Evolutionary conservation across 2,888 invertebrate genomes (phyloP).

Genomic region (Pimpla rufipes): DNA sequence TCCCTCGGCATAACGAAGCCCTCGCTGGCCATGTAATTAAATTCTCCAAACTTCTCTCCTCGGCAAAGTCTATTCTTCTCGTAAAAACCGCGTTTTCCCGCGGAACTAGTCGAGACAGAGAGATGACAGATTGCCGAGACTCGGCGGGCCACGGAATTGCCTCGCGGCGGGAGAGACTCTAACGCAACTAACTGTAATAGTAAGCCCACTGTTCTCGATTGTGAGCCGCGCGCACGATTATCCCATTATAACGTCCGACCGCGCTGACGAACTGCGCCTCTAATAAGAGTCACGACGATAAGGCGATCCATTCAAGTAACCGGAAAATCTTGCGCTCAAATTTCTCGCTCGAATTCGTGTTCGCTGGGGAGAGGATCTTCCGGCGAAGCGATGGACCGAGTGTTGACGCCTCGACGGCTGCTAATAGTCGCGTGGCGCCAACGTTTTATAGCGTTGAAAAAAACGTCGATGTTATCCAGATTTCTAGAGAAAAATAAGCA

Average conservation of each 20-base stretch:
- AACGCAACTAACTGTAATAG: conserved; percentile 51
- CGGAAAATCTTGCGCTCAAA: conserved; percentile 39
- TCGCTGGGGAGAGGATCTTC: background rate
- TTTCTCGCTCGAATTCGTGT: conserved; percentile 16
- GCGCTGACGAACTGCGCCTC: conserved; percentile 31
- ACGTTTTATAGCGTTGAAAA: background rate
- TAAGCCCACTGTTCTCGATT: conserved; percentile 57
- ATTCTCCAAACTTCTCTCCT: conserved; percentile 56
- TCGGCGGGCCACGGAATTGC: conserved; percentile 30
- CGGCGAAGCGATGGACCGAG: background rate
- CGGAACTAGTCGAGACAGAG: conserved; percentile 4
- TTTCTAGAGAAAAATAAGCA: background rate
- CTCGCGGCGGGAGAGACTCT: conserved; percentile 12
- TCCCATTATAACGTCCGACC: conserved; percentile 60
- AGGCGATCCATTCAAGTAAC: conserved; percentile 43
- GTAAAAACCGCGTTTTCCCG: conserved; percentile 37
- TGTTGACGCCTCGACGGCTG: background rate
- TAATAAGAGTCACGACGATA: conserved; percentile 28
- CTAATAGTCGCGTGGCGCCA: background rate
- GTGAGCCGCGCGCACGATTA: conserved; percentile 58
- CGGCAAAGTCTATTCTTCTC: conserved; percentile 44
- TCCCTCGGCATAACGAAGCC: conserved; percentile 48
- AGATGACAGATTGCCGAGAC: conserved; percentile 32
- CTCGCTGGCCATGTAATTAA: conserved; percentile 43
- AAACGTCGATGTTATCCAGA: background rate